Base-by-base conservation (phyloP, 2,888 invertebrate genomes). In the Melanostoma mellinum region DNA sequence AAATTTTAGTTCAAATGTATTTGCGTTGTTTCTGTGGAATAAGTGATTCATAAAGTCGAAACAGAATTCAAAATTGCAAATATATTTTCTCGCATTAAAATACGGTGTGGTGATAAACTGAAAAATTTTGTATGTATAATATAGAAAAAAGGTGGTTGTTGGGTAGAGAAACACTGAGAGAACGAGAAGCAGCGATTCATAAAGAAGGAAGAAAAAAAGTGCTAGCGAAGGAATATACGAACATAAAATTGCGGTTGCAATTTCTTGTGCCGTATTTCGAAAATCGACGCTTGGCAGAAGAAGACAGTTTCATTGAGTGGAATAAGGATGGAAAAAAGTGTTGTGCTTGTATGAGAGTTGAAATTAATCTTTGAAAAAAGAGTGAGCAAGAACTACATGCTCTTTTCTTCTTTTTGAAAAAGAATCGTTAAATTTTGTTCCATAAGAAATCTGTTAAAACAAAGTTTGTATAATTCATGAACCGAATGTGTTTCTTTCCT, bases 201-300 rank as follows among this genome's bases (percentile, higher is more conserved):
- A 30, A 68, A 20, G 2, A 71, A 48, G 5, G 8, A 36, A 67
- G 9, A 8, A 55, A 53, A 78, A 85, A 81, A 71, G 76, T 82
- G 74, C 72, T 82, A 40, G 42, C 50, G 46, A 82, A 65, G 79
- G 75, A 84, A 78, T 58, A 75, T 77, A 80, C 61, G 36, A 63
- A 63, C 48, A 48, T 20, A 20, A 80, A 85, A 84, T 77, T 85
- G 85, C 82, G 86, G 82, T 85, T 86, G 81, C 85, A 80, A 72
- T 78, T 77, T 73, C 77, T 76, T 73, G 63, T 84, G 73, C 65
- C 56, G 58, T 74, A 67, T 67, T 84, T 85, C 68, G 56, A 85
- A 80, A 86, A 85, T 85, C 79, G 85, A 86, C 86, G 86, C 85
- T 81, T 65, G 76, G 46, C 52, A 71, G 63, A 85, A 75, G 44